A percentile compares a stretch with the other conserved stretches of the same genome.
Conservation (phyloP, 1,140 invertebrate genomes). For the Lordiphosa mommai region DNA sequence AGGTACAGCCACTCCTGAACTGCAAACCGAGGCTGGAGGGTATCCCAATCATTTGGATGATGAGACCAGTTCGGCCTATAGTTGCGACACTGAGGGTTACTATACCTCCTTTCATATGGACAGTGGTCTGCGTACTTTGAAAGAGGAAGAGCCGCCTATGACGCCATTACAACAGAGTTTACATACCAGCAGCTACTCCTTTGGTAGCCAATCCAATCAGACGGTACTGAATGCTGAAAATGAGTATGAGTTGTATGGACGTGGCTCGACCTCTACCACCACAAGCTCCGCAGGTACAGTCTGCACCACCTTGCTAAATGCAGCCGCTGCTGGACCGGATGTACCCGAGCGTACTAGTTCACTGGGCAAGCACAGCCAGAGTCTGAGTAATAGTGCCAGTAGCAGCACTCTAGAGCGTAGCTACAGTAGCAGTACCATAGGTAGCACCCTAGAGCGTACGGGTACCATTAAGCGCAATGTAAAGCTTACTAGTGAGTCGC, state of each 20-base stretch:
- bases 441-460: slow-evolving; percentile 79
- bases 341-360: slow-evolving; percentile 89
- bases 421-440: slow-evolving; percentile 81
- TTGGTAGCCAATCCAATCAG: slow-evolving; percentile 81
- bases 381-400: slow-evolving; percentile 78
- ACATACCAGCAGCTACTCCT: slow-evolving; percentile 82
- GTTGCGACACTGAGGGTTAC: slow-evolving; percentile 97
- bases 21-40: slow-evolving; percentile 83
- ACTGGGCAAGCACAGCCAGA: slow-evolving; percentile 81
- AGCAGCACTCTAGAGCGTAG: slow-evolving; percentile 83
- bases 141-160: slow-evolving; percentile 88
- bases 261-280: slow-evolving; percentile 92
- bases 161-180: slow-evolving; percentile 83
- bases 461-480: slow-evolving; percentile 81
- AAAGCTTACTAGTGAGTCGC: slow-evolving; percentile 20
- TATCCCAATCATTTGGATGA: slow-evolving; percentile 85
- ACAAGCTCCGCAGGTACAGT: slow-evolving; percentile 94
- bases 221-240: slow-evolving; percentile 86
- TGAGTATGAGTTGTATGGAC: slow-evolving; percentile 93
- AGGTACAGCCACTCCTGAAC: slow-evolving; percentile 91
- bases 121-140: slow-evolving; percentile 92
- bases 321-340: slow-evolving; percentile 81
- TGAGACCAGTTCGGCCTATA: slow-evolving; percentile 95
- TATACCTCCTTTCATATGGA: slow-evolving; percentile 98
- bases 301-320: slow-evolving; percentile 86